Base-by-base conservation (phyloP, 2,113 vertebrate species). In the Promerops cafer region DNA sequence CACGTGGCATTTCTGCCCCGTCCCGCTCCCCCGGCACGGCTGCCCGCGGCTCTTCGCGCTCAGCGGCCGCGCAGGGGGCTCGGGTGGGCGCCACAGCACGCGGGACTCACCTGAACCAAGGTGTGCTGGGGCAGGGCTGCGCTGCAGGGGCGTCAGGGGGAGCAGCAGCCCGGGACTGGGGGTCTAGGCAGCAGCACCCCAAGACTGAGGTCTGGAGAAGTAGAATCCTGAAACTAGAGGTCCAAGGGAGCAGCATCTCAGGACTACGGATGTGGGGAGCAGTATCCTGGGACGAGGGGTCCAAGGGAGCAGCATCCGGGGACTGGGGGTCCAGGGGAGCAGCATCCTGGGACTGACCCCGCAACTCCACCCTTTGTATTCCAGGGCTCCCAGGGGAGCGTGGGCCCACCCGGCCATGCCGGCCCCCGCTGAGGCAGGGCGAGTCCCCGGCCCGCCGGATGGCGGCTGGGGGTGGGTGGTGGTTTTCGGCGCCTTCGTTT, bases 401-500 rank as follows among this genome's bases (percentile, higher is more conserved):
- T 21, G 61, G 44, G 63, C 60, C 5, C 60, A 11, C 47, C 45
- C 7, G 5, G 94, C 56, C 68, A 75, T 98, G 98, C n/a, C 96
- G 6, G 49, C 91, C 31, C 39, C 91, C 16, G 27, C 89, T 7
- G 70, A 66, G 37, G 35, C 60, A 11, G 90, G 75, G 37, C 49
- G 47, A 89, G 88, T 24, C 33, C 68, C 88, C 47, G 94, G 90
- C 49, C 98, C 98, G 8, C 98, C 96, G 2, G 98, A 99, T 4
- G 98, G 98, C 5, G 98, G 98, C 27, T 98, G 98, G 98, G 99
- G 98, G 7, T 98, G 98, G 98, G 83, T 93, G 39, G 98, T 98
- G 75, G 98, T 98, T n/a, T 47, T 98, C 4, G 98, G 97, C 4
- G 97, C 98, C 39, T 98, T 99, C 78, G 50, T 98, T 31, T 97